phyloP scores from a whole-genome alignment of 1,140 invertebrate species.

The Maniola jurtina region DNA sequence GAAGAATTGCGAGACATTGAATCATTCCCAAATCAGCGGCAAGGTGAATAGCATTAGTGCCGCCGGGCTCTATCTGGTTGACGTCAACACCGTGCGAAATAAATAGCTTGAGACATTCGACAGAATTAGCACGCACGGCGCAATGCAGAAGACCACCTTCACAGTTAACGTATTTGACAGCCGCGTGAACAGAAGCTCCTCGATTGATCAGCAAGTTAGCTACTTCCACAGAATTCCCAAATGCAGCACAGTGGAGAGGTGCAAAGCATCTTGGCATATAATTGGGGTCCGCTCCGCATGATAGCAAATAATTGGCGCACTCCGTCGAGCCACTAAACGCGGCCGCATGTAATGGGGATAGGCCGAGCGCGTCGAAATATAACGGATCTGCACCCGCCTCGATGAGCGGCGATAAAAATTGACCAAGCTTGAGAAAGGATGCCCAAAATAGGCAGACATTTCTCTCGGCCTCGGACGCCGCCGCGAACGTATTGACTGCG shows the following conservation, averaged over 20 bases:
- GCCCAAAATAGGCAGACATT: conserved; percentile 85
- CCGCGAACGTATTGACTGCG: conserved; percentile 73
- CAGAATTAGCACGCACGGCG: conserved; percentile 86
- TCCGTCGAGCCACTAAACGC: conserved; percentile 87
- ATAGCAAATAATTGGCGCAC: conserved; percentile 84
- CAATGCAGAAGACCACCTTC: conserved; percentile 89
- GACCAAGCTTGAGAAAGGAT: conserved; percentile 83
- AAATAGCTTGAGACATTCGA: conserved; percentile 86
- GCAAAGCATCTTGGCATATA: conserved; percentile 83
- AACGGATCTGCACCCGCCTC: conserved; percentile 83
- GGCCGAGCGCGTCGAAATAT: conserved; percentile 83
- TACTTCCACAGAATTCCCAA: conserved; percentile 87
- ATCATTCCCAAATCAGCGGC: conserved; percentile 86
- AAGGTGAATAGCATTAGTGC: conserved; percentile 87
- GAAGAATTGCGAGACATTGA: conserved; percentile 83
- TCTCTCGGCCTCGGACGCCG: conserved; percentile 81
- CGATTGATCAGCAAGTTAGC: conserved; percentile 84
- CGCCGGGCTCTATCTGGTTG: conserved; percentile 83
- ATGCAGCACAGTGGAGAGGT: conserved; percentile 89
- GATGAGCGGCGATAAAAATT: conserved; percentile 81
- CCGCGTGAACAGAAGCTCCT: conserved; percentile 81
- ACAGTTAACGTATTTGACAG: conserved; percentile 81
- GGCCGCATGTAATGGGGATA: conserved; percentile 86
- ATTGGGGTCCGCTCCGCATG: conserved; percentile 84
- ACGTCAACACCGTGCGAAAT: conserved; percentile 84